phyloP scores from a whole-genome alignment of 1,140 invertebrate genomes.

The Bombus terrestris region DNA sequence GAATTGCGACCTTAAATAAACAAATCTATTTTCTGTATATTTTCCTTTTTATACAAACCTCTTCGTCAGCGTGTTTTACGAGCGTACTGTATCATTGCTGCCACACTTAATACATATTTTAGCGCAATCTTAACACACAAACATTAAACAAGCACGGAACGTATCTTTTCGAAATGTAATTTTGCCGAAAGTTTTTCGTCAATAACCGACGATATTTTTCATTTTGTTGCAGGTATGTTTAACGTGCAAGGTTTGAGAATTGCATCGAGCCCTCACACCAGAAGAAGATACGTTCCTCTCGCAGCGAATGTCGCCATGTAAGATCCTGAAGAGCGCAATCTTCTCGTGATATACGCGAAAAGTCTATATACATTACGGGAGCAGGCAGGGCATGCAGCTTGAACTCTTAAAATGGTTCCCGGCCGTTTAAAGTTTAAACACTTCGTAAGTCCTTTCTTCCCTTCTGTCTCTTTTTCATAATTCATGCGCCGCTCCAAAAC shows the following conservation, averaged over 20 bases:
- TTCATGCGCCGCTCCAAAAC: slow-evolving; percentile 61
- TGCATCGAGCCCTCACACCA: neutral
- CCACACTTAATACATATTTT: neutral
- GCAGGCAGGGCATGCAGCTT: slow-evolving; percentile 46
- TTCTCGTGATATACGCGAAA: slow-evolving; percentile 59
- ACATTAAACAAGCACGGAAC: neutral
- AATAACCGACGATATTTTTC: neutral
- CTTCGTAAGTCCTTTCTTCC: slow-evolving; percentile 67
- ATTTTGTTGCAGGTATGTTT: slow-evolving; percentile 57
- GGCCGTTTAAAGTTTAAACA: slow-evolving; percentile 71
- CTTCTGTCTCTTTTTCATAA: slow-evolving; percentile 64
- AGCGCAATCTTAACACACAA: neutral
- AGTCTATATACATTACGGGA: slow-evolving; percentile 55
- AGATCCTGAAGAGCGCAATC: slow-evolving; percentile 44
- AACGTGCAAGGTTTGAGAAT: neutral
- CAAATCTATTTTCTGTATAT: neutral
- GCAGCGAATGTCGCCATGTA: neutral
- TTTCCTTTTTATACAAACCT: neutral
- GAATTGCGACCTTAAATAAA: neutral
- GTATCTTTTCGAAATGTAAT: neutral
- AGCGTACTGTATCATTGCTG: neutral
- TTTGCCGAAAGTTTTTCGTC: neutral
- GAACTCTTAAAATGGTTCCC: slow-evolving; percentile 71
- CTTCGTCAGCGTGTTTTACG: too few species aligned
- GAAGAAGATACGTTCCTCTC: neutral